A percentile compares a stretch with the other conserved stretches of the same genome.
These are phyloP conservation scores for Siniperca obscura DNA, from an alignment of 2,797 vertebrate genomes.

Conservation along the genomic window DNA sequence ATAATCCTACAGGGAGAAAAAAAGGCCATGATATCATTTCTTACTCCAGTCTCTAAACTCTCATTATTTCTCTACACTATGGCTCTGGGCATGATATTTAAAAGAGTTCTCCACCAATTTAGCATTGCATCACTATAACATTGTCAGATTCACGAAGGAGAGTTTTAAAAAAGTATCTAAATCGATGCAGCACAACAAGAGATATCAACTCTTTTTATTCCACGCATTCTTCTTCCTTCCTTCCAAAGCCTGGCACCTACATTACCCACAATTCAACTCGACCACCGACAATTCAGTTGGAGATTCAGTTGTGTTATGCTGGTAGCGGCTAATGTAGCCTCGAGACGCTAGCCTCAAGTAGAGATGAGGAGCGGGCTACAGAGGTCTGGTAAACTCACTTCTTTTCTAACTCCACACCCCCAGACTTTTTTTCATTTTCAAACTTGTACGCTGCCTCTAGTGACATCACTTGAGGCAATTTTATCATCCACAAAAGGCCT, in stretches of 20 bases:
- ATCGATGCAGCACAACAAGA: not conserved
- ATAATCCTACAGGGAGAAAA: slow-evolving; percentile 88
- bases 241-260: not conserved
- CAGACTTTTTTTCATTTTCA: too few species aligned
- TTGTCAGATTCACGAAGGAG: not conserved
- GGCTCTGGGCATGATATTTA: not conserved
- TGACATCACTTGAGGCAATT: not conserved
- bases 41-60: not conserved
- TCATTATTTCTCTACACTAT: too few species aligned
- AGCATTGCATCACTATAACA: too few species aligned
- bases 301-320: not conserved
- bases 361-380: not conserved
- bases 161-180: not conserved
- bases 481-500: not conserved
- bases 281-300: accelerated
- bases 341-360: not conserved
- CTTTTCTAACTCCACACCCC: too few species aligned
- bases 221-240: not conserved
- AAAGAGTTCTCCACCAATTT: not conserved
- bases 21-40: not conserved
- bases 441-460: not conserved
- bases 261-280: not conserved
- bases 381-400: not conserved
- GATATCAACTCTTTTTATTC: not conserved
- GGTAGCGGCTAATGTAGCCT: not conserved